These are phyloP conservation scores for Resseliella maxima DNA, from an alignment of 2,888 invertebrate genomes.

Conservation along the genomic window DNA sequence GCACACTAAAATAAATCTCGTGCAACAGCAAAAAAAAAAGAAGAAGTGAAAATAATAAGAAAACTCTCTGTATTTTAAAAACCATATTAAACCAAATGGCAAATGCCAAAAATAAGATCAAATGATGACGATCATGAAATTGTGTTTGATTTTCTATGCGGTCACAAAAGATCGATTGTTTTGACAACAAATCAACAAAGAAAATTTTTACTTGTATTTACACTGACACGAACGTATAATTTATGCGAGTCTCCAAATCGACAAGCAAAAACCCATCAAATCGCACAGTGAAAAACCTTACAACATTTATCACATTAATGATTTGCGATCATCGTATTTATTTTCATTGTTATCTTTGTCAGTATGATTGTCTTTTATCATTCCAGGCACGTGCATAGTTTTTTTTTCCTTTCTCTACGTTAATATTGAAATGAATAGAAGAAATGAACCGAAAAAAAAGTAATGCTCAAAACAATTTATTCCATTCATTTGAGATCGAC, in stretches of 20 bases:
- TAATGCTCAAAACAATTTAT: too few species aligned
- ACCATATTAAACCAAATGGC: neutral
- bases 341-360: neutral
- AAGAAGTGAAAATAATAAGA: neutral
- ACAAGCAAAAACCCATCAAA: neutral
- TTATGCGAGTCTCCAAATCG: constrained; percentile 19
- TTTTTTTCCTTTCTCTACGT: too few species aligned
- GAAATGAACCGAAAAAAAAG: too few species aligned
- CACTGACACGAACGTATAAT: neutral
- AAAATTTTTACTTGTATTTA: neutral
- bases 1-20: constrained; percentile 9
- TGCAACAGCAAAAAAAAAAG: neutral
- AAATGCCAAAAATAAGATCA: neutral
- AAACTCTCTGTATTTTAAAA: neutral
- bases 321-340: neutral
- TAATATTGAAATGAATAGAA: too few species aligned
- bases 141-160: neutral
- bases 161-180: neutral
- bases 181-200: constrained; percentile 47
- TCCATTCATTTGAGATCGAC: too few species aligned
- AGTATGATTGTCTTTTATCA: too few species aligned
- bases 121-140: neutral
- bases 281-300: neutral
- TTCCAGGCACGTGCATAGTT: too few species aligned
- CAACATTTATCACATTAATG: neutral